Conservation (phyloP, 2,797 vertebrate genomes). For the Arctocebus calabarensis region DNA sequence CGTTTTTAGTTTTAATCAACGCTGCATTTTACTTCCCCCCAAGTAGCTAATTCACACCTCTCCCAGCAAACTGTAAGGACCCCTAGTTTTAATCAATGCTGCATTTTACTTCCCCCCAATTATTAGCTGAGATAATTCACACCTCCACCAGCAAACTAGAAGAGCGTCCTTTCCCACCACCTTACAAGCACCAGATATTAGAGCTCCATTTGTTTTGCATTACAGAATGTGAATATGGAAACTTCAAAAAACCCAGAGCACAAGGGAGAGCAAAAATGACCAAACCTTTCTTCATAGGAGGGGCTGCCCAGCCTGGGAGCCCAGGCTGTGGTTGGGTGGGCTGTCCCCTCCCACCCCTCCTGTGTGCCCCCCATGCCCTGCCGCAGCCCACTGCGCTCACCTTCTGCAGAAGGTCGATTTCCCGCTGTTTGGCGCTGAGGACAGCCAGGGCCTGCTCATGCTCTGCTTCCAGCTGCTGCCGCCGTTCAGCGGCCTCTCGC, state of each 20-base stretch:
- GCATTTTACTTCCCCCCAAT: not conserved
- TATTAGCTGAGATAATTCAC: not conserved
- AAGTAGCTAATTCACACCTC: not conserved
- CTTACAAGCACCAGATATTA: fast-evolving
- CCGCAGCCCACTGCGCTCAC: conserved; percentile 85
- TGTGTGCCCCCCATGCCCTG: fast-evolving
- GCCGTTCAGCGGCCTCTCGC: conserved; percentile 98
- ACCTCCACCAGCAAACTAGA: fast-evolving
- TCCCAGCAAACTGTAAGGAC: fast-evolving
- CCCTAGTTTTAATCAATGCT: not conserved
- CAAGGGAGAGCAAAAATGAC: fast-evolving
- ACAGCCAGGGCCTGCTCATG: conserved; percentile 99
- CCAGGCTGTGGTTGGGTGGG: fast-evolving
- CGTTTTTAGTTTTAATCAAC: fast-evolving
- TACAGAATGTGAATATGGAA: fast-evolving
- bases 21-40: not conserved
- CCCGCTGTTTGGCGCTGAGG: conserved; percentile 99
- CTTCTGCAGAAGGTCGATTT: conserved; percentile 99
- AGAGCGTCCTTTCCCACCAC: fast-evolving
- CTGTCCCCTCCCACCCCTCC: fast-evolving
- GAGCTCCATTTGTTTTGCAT: fast-evolving
- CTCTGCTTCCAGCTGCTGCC: conserved; percentile 99
- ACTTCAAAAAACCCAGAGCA: not conserved
- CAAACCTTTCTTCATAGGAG: no score
- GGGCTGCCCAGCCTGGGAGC: no score